Percentiles rank a stretch among this genome's conserved stretches.
Conservation (phyloP, 2,113 vertebrate genomes). For the Equus quagga region DNA sequence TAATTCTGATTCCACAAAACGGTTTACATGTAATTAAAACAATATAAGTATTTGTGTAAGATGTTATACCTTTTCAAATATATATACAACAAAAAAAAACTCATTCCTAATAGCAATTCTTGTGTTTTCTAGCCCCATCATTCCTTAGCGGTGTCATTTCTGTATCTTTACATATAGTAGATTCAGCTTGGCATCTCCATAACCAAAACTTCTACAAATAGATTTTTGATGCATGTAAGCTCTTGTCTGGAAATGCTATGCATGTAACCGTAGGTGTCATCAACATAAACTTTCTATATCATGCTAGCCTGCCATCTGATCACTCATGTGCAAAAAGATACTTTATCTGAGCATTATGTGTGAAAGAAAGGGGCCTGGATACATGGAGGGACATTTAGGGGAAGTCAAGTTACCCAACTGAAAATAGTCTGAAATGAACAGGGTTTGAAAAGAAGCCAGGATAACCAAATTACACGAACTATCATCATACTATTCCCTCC, state of each 20-base stretch:
- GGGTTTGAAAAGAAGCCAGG: not conserved
- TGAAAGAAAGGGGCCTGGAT: not conserved
- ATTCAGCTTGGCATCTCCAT: not conserved
- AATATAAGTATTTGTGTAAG: not conserved
- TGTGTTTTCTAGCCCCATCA: not conserved
- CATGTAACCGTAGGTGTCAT: not conserved
- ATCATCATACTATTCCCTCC: not conserved
- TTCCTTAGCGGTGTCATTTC: not conserved
- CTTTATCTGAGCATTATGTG: not conserved
- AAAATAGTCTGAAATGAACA: conserved; percentile 24
- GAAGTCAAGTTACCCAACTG: not conserved
- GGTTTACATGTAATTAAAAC: not conserved
- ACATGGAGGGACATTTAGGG: not conserved
- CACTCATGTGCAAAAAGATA: not conserved
- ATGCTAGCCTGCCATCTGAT: not conserved
- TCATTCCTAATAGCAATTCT: not conserved
- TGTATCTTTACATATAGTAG: not conserved
- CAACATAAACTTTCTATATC: not conserved
- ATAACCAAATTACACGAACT: not conserved
- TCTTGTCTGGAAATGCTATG: not conserved
- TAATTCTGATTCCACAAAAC: not conserved
- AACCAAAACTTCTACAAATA: not conserved
- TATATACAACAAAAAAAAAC: not conserved
- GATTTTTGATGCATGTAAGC: not conserved
- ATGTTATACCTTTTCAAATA: not conserved